These are phyloP conservation scores for Rhinella marina DNA, from an alignment of 2,797 vertebrate genomes.

Conservation along the genomic window DNA sequence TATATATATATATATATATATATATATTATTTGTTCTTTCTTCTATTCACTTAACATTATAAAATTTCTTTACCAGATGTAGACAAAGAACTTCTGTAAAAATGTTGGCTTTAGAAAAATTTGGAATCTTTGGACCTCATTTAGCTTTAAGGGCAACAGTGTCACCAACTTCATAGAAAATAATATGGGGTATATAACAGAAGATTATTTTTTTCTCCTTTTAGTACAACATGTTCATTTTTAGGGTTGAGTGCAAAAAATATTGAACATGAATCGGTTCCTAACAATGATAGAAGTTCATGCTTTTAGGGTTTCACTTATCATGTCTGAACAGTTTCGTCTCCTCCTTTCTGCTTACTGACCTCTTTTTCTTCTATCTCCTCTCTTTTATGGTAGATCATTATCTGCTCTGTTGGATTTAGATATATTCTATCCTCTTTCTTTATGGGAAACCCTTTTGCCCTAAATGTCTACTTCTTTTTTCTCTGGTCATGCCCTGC, in stretches of 20 bases:
- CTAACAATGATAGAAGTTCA: slow-evolving; percentile 59
- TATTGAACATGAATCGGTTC: slow-evolving; percentile 56
- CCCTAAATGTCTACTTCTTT: slow-evolving; percentile 40
- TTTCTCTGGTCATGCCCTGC: slow-evolving; percentile 18
- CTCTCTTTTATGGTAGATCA: slow-evolving; percentile 57
- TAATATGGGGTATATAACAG: slow-evolving; percentile 40
- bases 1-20: neutral
- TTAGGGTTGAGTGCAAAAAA: slow-evolving; percentile 37
- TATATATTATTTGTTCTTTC: neutral
- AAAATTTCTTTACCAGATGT: slow-evolving; percentile 34
- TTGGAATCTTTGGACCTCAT: slow-evolving; percentile 45
- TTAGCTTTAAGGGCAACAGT: slow-evolving; percentile 43
- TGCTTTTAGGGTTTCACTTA: slow-evolving; percentile 47
- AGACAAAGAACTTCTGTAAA: slow-evolving; percentile 39
- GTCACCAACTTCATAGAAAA: slow-evolving; percentile 49
- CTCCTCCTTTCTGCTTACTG: slow-evolving; percentile 59
- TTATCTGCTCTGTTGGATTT: slow-evolving; percentile 57
- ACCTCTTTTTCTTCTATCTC: slow-evolving; percentile 56
- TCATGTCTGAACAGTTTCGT: slow-evolving; percentile 49
- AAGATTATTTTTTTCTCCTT: slow-evolving; percentile 48
- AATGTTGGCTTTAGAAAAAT: slow-evolving; percentile 51
- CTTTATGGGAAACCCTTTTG: slow-evolving; percentile 28
- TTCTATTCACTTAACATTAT: slow-evolving; percentile 39
- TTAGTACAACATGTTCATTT: slow-evolving; percentile 50
- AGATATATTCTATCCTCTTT: slow-evolving; percentile 44